phyloP scores from a whole-genome alignment of 2,797 vertebrate genomes.

The Tolypeutes matacus region DNA sequence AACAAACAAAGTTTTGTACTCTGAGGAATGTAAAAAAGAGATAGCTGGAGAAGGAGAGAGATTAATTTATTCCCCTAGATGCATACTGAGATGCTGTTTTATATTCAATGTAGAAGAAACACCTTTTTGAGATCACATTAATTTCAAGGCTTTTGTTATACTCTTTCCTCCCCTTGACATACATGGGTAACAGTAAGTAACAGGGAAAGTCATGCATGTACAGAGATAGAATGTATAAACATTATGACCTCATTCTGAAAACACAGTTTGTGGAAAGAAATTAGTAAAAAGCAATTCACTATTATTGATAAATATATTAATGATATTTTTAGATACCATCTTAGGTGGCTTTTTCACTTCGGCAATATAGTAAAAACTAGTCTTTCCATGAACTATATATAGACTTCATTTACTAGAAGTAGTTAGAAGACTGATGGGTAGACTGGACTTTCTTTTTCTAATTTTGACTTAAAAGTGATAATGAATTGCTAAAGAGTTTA shows the following conservation, averaged over 20 bases:
- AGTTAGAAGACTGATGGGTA: not conserved
- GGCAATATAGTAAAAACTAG: not conserved
- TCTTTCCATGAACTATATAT: not conserved
- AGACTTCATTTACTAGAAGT: not conserved
- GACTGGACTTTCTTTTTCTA: not conserved
- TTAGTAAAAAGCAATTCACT: constrained; percentile 64
- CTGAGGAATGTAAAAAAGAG: not conserved
- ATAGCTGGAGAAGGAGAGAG: not conserved
- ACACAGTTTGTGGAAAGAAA: constrained; percentile 49
- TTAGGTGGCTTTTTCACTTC: not conserved
- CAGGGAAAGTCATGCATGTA: not conserved
- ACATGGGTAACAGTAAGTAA: not conserved
- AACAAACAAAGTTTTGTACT: not conserved
- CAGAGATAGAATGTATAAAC: constrained; percentile 62
- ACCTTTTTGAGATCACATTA: not conserved
- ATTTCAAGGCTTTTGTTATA: not conserved
- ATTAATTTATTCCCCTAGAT: not conserved
- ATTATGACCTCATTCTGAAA: constrained; percentile 61
- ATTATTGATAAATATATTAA: constrained; percentile 37
- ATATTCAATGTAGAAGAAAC: not conserved
- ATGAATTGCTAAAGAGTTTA: not conserved
- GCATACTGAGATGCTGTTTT: not conserved
- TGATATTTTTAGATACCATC: not conserved
- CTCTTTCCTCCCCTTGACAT: not conserved
- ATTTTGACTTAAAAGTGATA: not conserved